A percentile compares a stretch with the other conserved stretches of the same genome.
Conservation (phyloP, 35 echinoderm and acorn worm species). For the Eucidaris tribuloides region DNA sequence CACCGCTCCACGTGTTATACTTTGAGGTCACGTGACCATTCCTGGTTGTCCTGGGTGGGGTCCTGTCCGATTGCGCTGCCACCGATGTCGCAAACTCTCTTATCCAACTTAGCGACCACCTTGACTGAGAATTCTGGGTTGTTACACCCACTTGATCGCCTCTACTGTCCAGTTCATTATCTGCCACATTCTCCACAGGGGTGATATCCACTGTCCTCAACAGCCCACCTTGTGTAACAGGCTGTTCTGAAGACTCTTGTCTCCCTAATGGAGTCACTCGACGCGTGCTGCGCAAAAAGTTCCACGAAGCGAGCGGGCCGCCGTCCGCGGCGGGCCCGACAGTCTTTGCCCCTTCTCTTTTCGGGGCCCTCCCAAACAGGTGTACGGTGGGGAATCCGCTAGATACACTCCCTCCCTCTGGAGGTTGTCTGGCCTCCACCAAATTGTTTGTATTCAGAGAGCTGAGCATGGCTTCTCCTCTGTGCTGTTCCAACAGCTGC, state of each 20-base stretch:
- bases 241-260: slow-evolving; percentile 62
- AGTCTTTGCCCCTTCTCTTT: background rate
- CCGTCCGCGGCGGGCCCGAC: background rate
- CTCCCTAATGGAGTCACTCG: slow-evolving; percentile 6
- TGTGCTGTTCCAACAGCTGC: slow-evolving; percentile 43
- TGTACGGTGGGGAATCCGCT: slow-evolving; percentile 39
- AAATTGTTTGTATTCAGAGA: slow-evolving; percentile 2
- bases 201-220: slow-evolving; percentile 61
- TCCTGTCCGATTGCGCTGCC: slow-evolving; percentile 11
- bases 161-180: background rate
- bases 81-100: slow-evolving; percentile 35
- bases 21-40: background rate
- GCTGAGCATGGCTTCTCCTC: background rate
- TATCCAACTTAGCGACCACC: slow-evolving; percentile 60
- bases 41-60: background rate
- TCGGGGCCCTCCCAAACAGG: slow-evolving; percentile 14
- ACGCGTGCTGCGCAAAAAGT: slow-evolving; percentile 1
- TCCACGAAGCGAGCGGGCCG: background rate
- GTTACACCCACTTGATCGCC: background rate
- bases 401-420: slow-evolving; percentile 34
- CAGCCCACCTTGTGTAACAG: slow-evolving; percentile 36
- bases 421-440: background rate
- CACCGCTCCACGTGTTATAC: background rate
- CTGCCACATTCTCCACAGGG: slow-evolving; percentile 39
- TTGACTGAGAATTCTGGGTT: background rate